Base-by-base conservation (phyloP, 2,888 invertebrate genomes). In the Germaria angustata region DNA sequence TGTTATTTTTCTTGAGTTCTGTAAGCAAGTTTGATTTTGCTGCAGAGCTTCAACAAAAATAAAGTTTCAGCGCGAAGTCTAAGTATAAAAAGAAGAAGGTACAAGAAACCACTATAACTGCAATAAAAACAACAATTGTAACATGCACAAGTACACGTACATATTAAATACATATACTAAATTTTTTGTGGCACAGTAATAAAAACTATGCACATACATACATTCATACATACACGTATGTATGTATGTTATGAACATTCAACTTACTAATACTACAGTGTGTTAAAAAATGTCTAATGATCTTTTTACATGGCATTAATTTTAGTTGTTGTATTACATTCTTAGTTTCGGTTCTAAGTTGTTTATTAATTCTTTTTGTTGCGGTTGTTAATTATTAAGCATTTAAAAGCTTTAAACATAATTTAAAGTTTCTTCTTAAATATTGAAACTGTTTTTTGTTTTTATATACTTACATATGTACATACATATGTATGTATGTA, bases 21-120 rank as follows among this genome's bases (percentile, higher is more conserved):
- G 53, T 39, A 79, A 82, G 76, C 82, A 71, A 59, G 82, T 82
- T 82, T 82, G 51, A 59, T 65, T 66, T 79, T 66, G 57, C 20
- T 65, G 68, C 51, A 55, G 65, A 49, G 41, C 55, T 59, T 36
- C 11, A 51, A 59, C 15, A 34, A 51, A 51, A 34, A 32, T 41
- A 61, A 51, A 24, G 17, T 65, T 57, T 41, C 34, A 34, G 41
- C 41, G 32, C 53, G 46, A 77, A 77, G 34, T 72, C 71, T 28
- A 75, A 80, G 46, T 28, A 11, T 39, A 59, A 69, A 69, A 61
- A 59, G 79, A 82, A 79, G 82, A 82, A 66, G 73, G 57, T 36
- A 63, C 53, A 53, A 73, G 15, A 63, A 69, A 51, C 65, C 63
- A 72, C 36, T 41, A 32, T 24, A 71, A 34, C 34, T 61, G 49